phyloP scores from a whole-genome alignment of 2,888 invertebrate genomes.

The Volucella inflata region DNA sequence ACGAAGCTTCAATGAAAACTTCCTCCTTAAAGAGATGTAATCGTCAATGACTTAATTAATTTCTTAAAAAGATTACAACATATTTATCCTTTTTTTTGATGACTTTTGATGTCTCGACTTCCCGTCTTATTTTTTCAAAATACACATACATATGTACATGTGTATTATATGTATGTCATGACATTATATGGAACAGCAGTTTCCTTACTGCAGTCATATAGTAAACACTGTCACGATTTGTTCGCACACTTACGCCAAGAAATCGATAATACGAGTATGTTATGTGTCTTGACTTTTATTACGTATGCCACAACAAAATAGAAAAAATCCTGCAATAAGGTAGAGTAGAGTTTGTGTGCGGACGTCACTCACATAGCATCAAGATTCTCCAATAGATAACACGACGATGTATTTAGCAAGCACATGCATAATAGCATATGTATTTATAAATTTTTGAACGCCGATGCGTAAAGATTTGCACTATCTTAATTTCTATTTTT shows the following conservation, averaged over 20 bases:
- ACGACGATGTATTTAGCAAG: conserved; percentile 43
- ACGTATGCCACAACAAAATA: conserved; percentile 59
- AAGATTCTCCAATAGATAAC: conserved; percentile 53
- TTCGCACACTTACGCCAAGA: conserved; percentile 21
- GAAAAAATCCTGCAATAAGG: conserved; percentile 38
- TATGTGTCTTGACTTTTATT: conserved; percentile 62
- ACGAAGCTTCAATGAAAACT: too few relatives aligned
- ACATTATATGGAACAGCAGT: conserved; percentile 68
- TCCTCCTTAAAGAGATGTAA: too few relatives aligned
- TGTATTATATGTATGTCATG: conserved; percentile 61
- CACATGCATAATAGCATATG: neutral
- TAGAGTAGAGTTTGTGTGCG: conserved; percentile 41
- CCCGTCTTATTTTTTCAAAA: neutral
- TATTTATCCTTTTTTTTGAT: too few relatives aligned
- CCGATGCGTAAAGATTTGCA: conserved; percentile 17
- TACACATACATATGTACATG: conserved; percentile 12
- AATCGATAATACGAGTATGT: conserved; percentile 71
- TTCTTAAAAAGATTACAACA: too few relatives aligned
- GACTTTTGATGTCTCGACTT: too few relatives aligned
- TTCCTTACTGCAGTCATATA: conserved; percentile 70
- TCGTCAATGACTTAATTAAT: too few relatives aligned
- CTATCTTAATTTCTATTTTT: neutral
- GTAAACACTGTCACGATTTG: conserved; percentile 7
- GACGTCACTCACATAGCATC: conserved; percentile 60
- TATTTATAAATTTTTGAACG: neutral